Conservation (phyloP, 1,140 invertebrate species). For the Cotesia chilonis region DNA sequence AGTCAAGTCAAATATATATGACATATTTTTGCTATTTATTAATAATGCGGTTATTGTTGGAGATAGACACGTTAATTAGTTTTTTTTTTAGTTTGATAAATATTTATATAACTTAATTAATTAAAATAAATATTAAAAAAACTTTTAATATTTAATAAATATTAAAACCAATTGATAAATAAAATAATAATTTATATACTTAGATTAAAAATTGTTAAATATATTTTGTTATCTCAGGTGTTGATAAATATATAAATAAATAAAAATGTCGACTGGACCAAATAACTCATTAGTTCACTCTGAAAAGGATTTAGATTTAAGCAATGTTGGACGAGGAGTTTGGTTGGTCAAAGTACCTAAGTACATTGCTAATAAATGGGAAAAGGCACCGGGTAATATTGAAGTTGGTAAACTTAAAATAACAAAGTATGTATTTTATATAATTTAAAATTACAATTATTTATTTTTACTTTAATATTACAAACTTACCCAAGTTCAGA, state of each 20-base stretch:
- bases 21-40: too few species aligned
- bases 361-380: constrained; percentile 92
- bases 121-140: too few species aligned
- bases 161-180: too few species aligned
- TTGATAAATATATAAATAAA: constrained; percentile 32
- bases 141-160: too few species aligned
- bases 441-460: constrained; percentile 16
- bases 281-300: constrained; percentile 61
- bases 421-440: constrained; percentile 68
- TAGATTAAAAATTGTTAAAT: too few species aligned
- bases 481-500: background rate
- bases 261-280: constrained; percentile 11
- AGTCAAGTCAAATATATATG: too few species aligned
- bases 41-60: too few species aligned
- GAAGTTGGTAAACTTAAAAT: constrained; percentile 85
- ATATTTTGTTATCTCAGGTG: constrained; percentile 11
- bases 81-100: too few species aligned
- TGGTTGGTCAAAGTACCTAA: constrained; percentile 98
- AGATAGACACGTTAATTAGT: too few species aligned
- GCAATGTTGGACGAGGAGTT: constrained; percentile 87
- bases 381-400: constrained; percentile 79
- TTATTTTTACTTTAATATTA: constrained; percentile 15
- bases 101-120: too few species aligned
- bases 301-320: constrained; percentile 84
- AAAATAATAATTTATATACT: too few species aligned